Percentiles rank a stretch among this genome's conserved stretches.
Conservation (phyloP, 2,113 vertebrate genomes). For the Pollimyrus isidori region DNA sequence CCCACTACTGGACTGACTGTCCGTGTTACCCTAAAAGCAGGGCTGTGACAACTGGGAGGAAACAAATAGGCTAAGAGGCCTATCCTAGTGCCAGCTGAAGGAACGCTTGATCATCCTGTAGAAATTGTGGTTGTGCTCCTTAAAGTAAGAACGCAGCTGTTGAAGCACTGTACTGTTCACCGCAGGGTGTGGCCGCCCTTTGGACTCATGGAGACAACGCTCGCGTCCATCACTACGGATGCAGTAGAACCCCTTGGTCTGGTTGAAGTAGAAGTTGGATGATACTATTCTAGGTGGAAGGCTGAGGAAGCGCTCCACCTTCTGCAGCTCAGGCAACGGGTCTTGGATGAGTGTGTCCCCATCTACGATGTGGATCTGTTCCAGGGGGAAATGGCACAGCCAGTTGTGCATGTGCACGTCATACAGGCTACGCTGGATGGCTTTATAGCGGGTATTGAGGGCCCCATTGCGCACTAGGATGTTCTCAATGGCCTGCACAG, state of each 20-base stretch:
- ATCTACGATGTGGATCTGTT: slow-evolving; percentile 87
- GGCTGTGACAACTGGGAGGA: not conserved
- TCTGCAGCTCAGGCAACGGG: slow-evolving; percentile 80
- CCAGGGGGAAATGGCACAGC: slow-evolving; percentile 77
- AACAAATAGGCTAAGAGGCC: not conserved
- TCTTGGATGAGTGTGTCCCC: slow-evolving; percentile 82
- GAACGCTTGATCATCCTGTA: slow-evolving; percentile 81
- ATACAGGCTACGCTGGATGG: slow-evolving; percentile 85
- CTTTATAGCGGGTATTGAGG: slow-evolving; percentile 83
- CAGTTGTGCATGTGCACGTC: slow-evolving; percentile 85
- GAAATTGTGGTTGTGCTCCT: slow-evolving; percentile 83
- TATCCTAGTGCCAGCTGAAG: slow-evolving; percentile 76
- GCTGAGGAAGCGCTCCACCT: slow-evolving; percentile 81
- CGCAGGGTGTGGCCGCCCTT: slow-evolving; percentile 79
- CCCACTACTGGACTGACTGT: not conserved
- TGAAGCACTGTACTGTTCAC: slow-evolving; percentile 80
- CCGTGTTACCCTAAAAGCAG: not conserved
- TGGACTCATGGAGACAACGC: slow-evolving; percentile 86
- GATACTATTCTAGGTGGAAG: slow-evolving; percentile 75
- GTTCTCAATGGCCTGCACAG: slow-evolving; percentile 84
- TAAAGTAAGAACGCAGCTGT: slow-evolving; percentile 78
- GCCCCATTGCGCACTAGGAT: slow-evolving; percentile 80
- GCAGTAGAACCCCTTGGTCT: slow-evolving; percentile 90
- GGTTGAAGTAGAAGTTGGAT: slow-evolving; percentile 93
- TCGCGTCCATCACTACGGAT: slow-evolving; percentile 83